phyloP scores from a whole-genome alignment of 2,888 invertebrate genomes.

The Euphydryas editha region DNA sequence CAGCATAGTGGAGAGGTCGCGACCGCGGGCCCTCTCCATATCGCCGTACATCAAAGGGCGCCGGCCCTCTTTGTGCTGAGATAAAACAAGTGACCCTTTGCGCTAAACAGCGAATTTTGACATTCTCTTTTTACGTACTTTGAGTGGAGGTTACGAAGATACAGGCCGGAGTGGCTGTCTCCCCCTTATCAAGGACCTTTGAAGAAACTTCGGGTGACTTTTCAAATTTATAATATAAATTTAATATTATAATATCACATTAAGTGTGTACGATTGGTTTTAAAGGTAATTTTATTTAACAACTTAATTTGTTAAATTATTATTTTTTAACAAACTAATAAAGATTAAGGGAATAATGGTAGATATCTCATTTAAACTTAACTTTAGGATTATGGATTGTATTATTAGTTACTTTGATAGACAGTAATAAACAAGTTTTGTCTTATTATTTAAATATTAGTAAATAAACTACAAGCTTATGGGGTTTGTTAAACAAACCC shows the following conservation, averaged over 20 bases:
- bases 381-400: too few species aligned
- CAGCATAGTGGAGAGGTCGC: background rate
- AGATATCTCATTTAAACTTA: too few species aligned
- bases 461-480: too few species aligned
- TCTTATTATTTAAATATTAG: too few species aligned
- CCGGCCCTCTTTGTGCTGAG: constrained; percentile 20
- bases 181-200: background rate
- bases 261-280: background rate
- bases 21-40: constrained; percentile 9
- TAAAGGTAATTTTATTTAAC: background rate
- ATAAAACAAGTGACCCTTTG: constrained; percentile 27
- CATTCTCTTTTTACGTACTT: constrained; percentile 25
- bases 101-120: constrained; percentile 28
- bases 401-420: too few species aligned
- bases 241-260: background rate
- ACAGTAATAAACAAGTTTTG: too few species aligned
- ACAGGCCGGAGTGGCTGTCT: constrained; percentile 5
- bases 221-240: background rate
- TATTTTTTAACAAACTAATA: too few species aligned
- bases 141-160: constrained; percentile 20
- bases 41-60: constrained; percentile 22
- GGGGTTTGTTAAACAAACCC: too few species aligned
- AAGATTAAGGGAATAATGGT: too few species aligned
- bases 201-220: background rate
- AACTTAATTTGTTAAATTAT: too few species aligned